A percentile compares a stretch with the other conserved stretches of the same genome.
Conservation (phyloP, 1,140 invertebrate species). For the Vanessa atalanta region DNA sequence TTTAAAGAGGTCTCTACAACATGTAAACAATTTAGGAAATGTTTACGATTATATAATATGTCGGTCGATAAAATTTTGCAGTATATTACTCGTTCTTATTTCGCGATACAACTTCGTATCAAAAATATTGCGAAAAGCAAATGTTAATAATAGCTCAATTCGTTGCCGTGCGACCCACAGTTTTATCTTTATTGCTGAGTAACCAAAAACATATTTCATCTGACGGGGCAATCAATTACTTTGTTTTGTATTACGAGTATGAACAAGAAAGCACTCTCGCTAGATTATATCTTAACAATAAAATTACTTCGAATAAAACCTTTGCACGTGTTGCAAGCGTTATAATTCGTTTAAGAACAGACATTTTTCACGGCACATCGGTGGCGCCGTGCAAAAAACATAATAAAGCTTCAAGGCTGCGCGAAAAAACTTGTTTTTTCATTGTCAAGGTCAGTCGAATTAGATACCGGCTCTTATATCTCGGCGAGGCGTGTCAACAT, state of each 20-base stretch:
- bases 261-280: slow-evolving; percentile 27
- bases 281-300: slow-evolving; percentile 14
- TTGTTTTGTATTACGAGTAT: slow-evolving; percentile 26
- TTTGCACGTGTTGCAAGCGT: slow-evolving; percentile 3
- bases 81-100: neutral
- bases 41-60: neutral
- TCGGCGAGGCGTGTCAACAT: slow-evolving; percentile 68
- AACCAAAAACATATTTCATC: slow-evolving; percentile 35
- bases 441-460: slow-evolving; percentile 77
- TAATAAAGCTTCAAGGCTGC: slow-evolving; percentile 60
- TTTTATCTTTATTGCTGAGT: slow-evolving; percentile 35
- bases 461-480: slow-evolving; percentile 76
- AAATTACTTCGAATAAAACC: slow-evolving; percentile 6
- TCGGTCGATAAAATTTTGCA: neutral
- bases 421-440: slow-evolving; percentile 74
- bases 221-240: slow-evolving; percentile 38
- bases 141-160: slow-evolving; percentile 37
- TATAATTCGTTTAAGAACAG: slow-evolving; percentile 13
- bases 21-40: neutral
- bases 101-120: neutral
- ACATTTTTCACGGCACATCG: slow-evolving; percentile 31
- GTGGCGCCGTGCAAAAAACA: slow-evolving; percentile 50
- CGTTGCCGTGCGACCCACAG: slow-evolving; percentile 27
- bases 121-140: slow-evolving; percentile 32
- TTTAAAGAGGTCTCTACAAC: neutral